Evolutionary conservation across 2,888 invertebrate genomes (phyloP), one percentile per base, ranked within the genome.

Genomic region (Andricus quercusramuli): DNA sequence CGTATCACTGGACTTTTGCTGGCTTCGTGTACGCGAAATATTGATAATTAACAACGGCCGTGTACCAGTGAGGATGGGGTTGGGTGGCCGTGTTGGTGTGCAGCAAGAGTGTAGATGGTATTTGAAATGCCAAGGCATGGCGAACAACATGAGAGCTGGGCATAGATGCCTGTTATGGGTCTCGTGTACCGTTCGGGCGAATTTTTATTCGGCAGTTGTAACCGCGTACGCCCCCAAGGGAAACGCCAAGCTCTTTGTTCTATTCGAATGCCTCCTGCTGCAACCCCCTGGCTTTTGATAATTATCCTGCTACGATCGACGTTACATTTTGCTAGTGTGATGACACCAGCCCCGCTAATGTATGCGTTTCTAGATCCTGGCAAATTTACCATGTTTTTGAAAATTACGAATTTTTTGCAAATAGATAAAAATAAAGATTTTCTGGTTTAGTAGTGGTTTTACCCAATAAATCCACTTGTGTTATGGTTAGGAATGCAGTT

Each of bases 21-120:
- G 83, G 85, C 85, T 84, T 84, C 83, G 88, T 88, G 89, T 89
- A 89, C 87, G 88, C 90, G 90, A 91, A 91, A 92, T 92, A 92
- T 92, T 91, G 92, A 92, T 92, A 92, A 92, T 92, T 92, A 92
- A 92, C 92, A 91, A 91, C 91, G 90, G 90, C 86, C 88, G 87
- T 89, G 89, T 89, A 87, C 86, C 87, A 83, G 86, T 86, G 85
- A 86, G 86, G 84, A 84, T 84, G 84, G 83, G 85, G 84, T 79
- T 79, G 79, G 62, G 78, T 84, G 79, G 67, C 51, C 47, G 70
- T 29, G 56, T 74, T 74, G 56, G 74, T 74, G 22, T 56, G 51
- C 74, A 74, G 29, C 56, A 32, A 32, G 81, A 79, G 80, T 70
- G 79, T 84, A 80, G 82, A 82, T 77, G 80, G 80, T 76, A 79